phyloP scores from a whole-genome alignment of 2,888 invertebrate genomes.

The Acrobasis repandana region DNA sequence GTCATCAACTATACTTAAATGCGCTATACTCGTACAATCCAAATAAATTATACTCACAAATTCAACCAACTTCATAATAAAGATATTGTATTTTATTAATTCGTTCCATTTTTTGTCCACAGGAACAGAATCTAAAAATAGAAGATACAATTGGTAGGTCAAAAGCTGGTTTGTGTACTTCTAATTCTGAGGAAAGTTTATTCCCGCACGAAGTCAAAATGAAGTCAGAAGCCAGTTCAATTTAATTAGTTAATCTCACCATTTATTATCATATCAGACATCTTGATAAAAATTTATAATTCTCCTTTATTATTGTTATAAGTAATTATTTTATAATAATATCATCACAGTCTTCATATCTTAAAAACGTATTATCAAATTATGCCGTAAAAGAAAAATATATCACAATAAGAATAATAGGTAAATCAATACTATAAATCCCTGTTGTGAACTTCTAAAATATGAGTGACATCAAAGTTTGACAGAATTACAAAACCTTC shows the following conservation, averaged over 20 bases:
- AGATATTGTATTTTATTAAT: slow-evolving; percentile 73
- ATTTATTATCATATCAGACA: slow-evolving; percentile 79
- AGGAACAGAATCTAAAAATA: slow-evolving; percentile 65
- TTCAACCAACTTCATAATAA: slow-evolving; percentile 75
- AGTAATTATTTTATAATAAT: neutral
- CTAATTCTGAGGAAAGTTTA: neutral
- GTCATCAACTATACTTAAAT: slow-evolving; percentile 17
- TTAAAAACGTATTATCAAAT: slow-evolving; percentile 21
- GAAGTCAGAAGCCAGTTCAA: neutral
- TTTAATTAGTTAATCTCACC: slow-evolving; percentile 43
- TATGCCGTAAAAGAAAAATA: neutral
- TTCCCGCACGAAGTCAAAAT: too few species aligned
- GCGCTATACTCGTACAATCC: slow-evolving; percentile 7
- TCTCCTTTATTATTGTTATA: neutral
- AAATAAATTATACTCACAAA: slow-evolving; percentile 64
- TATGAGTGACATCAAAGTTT: neutral
- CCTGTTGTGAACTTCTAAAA: neutral
- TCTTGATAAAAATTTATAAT: slow-evolving; percentile 30
- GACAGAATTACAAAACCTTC: neutral
- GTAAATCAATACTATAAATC: neutral
- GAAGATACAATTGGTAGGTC: neutral
- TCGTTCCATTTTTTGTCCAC: slow-evolving; percentile 76
- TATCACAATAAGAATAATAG: neutral
- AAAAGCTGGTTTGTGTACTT: neutral
- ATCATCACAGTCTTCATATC: slow-evolving; percentile 11